Percentiles rank a stretch among this genome's conserved stretches.
Conservation (phyloP, 2,113 vertebrate genomes). For the Bothrops jararaca region DNA sequence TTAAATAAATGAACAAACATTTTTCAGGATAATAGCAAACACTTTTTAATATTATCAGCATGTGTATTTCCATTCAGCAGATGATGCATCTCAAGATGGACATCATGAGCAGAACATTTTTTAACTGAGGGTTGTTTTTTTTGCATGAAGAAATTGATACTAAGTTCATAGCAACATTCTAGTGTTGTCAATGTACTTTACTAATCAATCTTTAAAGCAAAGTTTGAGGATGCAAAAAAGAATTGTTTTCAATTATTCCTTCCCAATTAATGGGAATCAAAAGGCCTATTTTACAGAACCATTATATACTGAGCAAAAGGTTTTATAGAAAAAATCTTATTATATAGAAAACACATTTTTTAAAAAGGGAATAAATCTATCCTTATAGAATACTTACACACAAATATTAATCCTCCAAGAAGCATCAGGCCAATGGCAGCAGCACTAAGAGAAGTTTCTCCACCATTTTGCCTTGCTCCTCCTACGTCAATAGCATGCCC, state of each 20-base stretch:
- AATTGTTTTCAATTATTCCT: not conserved
- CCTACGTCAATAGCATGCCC: rapidly evolving
- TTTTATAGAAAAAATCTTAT: not conserved
- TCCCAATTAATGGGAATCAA: not conserved
- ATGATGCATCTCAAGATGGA: not conserved
- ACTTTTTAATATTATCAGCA: not conserved
- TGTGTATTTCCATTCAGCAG: not conserved
- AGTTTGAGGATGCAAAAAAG: not conserved
- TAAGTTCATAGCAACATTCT: not conserved
- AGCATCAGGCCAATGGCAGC: constrained; percentile 74
- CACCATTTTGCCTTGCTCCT: rapidly evolving
- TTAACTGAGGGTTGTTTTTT: not conserved
- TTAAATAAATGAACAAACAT: not conserved
- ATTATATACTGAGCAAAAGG: not conserved
- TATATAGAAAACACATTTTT: not conserved
- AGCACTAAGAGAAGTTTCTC: constrained; percentile 57
- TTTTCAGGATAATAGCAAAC: not conserved
- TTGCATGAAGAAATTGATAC: not conserved
- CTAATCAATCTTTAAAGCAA: not conserved
- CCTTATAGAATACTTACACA: constrained; percentile 72
- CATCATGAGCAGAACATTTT: not conserved
- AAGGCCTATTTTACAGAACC: not conserved
- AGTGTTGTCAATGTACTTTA: not conserved
- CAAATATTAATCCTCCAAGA: constrained; percentile 69
- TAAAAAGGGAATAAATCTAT: not conserved